Percentiles rank a stretch among this genome's conserved stretches.
Evolutionary conservation across 2,797 vertebrate species (phyloP).

Genomic region (Artibeus jamaicensis): DNA sequence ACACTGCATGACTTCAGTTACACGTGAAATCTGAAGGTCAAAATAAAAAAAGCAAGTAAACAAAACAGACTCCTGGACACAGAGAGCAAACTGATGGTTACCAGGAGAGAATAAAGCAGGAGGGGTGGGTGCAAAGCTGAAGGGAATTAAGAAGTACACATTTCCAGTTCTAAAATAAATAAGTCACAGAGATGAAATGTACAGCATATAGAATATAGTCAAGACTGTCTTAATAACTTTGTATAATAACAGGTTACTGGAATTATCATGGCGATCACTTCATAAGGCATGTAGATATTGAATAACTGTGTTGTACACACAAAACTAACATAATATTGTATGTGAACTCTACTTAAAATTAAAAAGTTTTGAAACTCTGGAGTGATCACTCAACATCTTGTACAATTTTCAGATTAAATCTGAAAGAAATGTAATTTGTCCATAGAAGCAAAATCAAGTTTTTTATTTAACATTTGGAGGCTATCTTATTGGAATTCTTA

Average conservation of each 20-base stretch:
- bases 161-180: not conserved
- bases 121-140: not conserved
- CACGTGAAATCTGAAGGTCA: not conserved
- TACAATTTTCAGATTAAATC: not conserved
- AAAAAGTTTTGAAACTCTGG: not conserved
- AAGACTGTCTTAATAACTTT: too few species aligned
- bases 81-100: not conserved
- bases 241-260: not conserved
- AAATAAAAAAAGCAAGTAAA: not conserved
- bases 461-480: not conserved
- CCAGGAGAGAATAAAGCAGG: not conserved
- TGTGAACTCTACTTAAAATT: not conserved
- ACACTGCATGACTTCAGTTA: not conserved
- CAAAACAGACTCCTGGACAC: not conserved
- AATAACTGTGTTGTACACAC: not conserved
- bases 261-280: not conserved
- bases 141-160: not conserved
- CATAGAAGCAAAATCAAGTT: not conserved
- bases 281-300: not conserved
- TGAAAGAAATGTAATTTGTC: not conserved
- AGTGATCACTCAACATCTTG: not conserved
- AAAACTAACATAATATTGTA: not conserved
- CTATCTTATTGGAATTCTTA: not conserved
- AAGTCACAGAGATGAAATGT: not conserved
- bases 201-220: not conserved